Evolutionary conservation across 2,797 vertebrate species (phyloP).

Genomic region (Rhinoraja longicauda): DNA sequence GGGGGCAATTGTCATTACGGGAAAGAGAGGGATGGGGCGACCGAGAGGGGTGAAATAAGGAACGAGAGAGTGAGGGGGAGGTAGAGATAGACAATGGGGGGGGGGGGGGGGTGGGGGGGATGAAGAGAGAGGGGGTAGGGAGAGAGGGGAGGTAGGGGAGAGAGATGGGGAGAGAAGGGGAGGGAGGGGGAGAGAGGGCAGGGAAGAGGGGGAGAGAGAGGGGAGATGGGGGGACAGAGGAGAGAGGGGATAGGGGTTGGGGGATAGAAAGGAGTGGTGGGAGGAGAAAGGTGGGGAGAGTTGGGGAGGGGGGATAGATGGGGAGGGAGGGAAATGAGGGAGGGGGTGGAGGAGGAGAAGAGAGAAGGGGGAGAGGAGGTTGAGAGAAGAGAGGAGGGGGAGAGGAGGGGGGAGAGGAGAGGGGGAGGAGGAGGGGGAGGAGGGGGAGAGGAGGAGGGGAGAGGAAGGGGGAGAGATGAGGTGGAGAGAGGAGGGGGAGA

Average conservation of each 20-base stretch:
- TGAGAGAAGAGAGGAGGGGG: constrained; percentile 39
- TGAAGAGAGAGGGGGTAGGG: no score
- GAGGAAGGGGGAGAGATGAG: constrained; percentile 65
- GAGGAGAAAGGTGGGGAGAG: not conserved
- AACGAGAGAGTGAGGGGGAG: no score
- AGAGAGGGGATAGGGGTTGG: not conserved
- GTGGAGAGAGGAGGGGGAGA: not conserved
- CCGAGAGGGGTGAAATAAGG: no score
- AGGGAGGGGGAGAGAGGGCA: rapidly evolving
- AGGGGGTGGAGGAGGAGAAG: constrained; percentile 55
- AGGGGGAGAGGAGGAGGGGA: rapidly evolving
- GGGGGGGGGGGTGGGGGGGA: no score
- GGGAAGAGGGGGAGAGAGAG: constrained; percentile 42
- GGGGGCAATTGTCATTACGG: no score
- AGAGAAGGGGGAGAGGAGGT: no score
- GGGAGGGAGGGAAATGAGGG: constrained; percentile 40
- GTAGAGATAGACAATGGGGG: no score
- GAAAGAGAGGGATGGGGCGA: no score
- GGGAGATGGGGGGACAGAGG: constrained; percentile 63
- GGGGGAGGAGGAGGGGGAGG: constrained; percentile 1
- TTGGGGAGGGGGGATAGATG: rapidly evolving
- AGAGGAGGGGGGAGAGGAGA: no score
- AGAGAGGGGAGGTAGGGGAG: constrained; percentile 22
- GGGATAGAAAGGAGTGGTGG: not conserved
- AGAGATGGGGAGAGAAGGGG: rapidly evolving